phyloP scores from a whole-genome alignment of 2,797 vertebrate genomes.

The Peromyscus nudipes region DNA sequence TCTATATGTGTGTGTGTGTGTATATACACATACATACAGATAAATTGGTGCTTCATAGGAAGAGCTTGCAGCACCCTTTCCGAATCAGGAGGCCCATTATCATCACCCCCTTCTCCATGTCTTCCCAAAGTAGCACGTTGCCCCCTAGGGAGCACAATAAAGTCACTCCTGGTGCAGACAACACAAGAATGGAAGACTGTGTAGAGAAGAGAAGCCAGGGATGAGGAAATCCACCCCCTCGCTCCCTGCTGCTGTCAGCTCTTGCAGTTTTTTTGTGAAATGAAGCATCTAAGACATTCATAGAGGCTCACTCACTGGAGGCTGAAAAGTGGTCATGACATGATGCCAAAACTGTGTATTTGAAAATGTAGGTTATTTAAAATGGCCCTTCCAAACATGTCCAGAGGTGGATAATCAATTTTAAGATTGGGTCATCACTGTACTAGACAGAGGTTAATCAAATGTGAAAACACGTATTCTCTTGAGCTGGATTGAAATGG shows the following conservation, averaged over 20 bases:
- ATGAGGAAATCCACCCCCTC: not conserved
- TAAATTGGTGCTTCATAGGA: not conserved
- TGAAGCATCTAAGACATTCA: not conserved
- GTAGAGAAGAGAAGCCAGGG: not conserved
- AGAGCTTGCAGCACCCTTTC: not conserved
- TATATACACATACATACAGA: not conserved
- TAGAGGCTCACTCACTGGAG: not conserved
- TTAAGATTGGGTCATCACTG: slow-evolving; percentile 30
- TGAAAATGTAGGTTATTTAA: slow-evolving; percentile 48
- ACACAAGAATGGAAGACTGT: not conserved
- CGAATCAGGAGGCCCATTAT: not conserved
- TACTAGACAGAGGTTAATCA: slow-evolving; percentile 16
- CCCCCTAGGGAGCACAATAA: not conserved
- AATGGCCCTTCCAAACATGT: not conserved
- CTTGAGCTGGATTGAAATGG: not conserved
- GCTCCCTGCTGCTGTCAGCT: not conserved
- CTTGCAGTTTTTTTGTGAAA: not conserved
- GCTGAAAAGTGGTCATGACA: not conserved
- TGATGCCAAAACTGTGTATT: not conserved
- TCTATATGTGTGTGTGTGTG: no score
- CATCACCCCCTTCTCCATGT: not conserved
- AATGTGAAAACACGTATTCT: not conserved
- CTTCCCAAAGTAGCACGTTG: not conserved
- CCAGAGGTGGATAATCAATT: not conserved
- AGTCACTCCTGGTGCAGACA: not conserved